These are phyloP conservation scores for Poeciliopsis presidionis DNA, from an alignment of 2,797 vertebrate species.

Conservation along the genomic window DNA sequence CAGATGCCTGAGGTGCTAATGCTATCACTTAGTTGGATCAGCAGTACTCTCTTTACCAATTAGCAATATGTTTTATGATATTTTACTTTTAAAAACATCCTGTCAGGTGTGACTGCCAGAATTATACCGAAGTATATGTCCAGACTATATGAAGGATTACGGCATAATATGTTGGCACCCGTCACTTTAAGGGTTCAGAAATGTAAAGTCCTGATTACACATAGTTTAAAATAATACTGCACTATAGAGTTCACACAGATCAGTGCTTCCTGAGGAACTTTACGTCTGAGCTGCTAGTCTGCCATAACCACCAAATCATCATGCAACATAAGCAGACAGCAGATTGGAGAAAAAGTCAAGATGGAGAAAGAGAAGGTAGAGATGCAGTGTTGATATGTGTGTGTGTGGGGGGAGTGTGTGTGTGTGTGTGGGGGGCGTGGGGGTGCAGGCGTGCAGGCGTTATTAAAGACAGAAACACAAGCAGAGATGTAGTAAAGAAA, in stretches of 20 bases:
- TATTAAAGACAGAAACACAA: background rate
- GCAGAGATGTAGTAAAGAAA: conserved; percentile 6
- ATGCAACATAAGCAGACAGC: background rate
- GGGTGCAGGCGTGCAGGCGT: accelerated
- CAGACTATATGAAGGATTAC: too few relatives aligned
- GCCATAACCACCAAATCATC: background rate
- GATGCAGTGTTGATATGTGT: background rate
- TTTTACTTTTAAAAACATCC: too few relatives aligned
- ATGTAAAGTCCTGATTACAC: background rate
- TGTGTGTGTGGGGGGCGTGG: background rate
- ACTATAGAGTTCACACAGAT: background rate
- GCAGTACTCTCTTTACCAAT: too few relatives aligned
- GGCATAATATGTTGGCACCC: too few relatives aligned
- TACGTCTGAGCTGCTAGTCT: conserved; percentile 1
- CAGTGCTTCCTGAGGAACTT: background rate
- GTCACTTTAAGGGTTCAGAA: background rate
- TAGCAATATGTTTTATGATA: too few relatives aligned
- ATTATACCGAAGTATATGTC: too few relatives aligned
- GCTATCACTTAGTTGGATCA: background rate
- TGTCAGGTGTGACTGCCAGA: too few relatives aligned
- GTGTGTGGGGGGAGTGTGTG: too few relatives aligned
- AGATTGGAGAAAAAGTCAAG: conserved; percentile 2
- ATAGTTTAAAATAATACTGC: background rate
- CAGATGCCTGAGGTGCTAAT: background rate
- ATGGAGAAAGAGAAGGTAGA: too few relatives aligned